Evolutionary conservation across 2,797 vertebrate species (phyloP).

Genomic region (Enteromius argenteus): DNA sequence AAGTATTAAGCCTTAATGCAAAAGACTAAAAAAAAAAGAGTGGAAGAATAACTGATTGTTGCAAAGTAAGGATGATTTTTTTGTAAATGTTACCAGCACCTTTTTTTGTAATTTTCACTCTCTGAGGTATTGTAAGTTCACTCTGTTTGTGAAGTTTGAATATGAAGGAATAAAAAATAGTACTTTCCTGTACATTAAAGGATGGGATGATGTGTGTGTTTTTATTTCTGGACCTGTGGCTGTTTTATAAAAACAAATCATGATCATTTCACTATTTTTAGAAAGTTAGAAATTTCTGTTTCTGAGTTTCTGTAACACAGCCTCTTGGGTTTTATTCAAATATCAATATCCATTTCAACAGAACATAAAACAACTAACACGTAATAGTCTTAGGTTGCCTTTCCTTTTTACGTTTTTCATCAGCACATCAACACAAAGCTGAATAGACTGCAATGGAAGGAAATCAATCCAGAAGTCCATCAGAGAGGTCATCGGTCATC

Average conservation of each 20-base stretch:
- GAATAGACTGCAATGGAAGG: neutral
- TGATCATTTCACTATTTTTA: neutral
- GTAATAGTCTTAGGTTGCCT: neutral
- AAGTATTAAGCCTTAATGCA: constrained; percentile 99
- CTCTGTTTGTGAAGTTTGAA: constrained; percentile 99
- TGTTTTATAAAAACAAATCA: neutral
- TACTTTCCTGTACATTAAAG: constrained; percentile 90
- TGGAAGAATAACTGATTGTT: constrained; percentile 99
- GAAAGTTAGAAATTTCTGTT: neutral
- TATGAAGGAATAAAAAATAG: constrained; percentile 99
- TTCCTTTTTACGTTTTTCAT: neutral
- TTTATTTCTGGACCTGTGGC: constrained; percentile 39
- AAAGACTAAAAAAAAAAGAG: constrained; percentile 96
- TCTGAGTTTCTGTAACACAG: neutral
- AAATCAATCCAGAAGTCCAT: neutral
- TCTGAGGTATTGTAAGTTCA: constrained; percentile 99
- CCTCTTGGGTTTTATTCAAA: neutral
- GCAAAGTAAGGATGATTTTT: constrained; percentile 99
- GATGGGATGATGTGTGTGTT: constrained; percentile 72
- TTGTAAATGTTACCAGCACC: constrained; percentile 99
- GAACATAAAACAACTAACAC: neutral
- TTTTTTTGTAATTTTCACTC: constrained; percentile 99
- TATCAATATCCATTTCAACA: neutral
- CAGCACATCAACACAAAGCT: neutral
- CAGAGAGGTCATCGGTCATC: neutral